These are phyloP conservation scores for Uria aalge DNA, from an alignment of 2,113 vertebrate species.

Conservation along the genomic window DNA sequence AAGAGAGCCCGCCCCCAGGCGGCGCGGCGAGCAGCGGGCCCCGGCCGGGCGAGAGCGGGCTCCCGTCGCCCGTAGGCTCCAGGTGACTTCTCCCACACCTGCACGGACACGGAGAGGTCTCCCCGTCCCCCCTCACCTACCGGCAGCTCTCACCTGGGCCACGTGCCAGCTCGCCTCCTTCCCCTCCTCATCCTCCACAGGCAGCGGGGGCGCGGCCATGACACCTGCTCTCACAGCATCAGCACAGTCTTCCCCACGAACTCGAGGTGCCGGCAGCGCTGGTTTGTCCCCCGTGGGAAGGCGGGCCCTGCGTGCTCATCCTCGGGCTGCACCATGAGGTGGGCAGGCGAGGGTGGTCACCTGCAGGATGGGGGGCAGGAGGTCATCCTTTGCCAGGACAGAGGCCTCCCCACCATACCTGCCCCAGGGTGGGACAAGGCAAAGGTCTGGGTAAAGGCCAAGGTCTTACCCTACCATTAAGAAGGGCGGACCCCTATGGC, in stretches of 20 bases:
- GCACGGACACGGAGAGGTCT: accelerated
- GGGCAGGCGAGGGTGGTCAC: neutral
- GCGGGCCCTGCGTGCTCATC: neutral
- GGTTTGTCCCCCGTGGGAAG: neutral
- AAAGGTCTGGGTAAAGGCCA: too few species aligned
- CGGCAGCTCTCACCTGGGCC: too few species aligned
- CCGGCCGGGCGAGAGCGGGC: accelerated
- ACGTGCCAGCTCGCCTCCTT: accelerated
- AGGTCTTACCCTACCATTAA: accelerated
- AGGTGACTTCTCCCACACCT: accelerated
- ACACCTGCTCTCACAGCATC: accelerated
- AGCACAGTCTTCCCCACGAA: accelerated
- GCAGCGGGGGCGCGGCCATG: accelerated
- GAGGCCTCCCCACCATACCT: neutral
- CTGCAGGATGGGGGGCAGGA: too few species aligned
- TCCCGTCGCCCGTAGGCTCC: accelerated
- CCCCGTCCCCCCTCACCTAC: accelerated
- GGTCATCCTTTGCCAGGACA: accelerated
- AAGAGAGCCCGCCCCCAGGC: neutral
- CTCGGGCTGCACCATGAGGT: neutral
- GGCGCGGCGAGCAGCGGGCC: neutral
- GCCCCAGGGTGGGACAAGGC: neutral
- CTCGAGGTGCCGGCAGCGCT: accelerated
- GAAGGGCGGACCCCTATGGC: accelerated
- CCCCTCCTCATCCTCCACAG: accelerated